phyloP scores from a whole-genome alignment of 2,888 invertebrate species.

The Idaea dimidiata region DNA sequence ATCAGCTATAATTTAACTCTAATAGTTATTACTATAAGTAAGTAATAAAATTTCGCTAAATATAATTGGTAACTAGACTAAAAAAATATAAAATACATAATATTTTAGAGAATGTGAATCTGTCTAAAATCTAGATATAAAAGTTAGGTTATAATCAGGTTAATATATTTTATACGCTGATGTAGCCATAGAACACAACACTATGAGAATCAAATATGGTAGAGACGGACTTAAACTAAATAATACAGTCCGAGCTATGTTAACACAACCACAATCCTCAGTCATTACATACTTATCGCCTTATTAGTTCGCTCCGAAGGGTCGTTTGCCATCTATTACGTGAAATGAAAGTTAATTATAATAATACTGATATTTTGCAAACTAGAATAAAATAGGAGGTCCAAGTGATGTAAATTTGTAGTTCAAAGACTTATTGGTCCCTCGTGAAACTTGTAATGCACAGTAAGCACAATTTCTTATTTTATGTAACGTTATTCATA shows the following conservation, averaged over 20 bases:
- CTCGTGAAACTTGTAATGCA: too few relatives aligned
- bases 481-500: not conserved
- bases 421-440: not conserved
- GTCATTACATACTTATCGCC: slow-evolving; percentile 26
- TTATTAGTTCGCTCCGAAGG: slow-evolving; percentile 16
- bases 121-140: not conserved
- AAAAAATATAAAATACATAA: not conserved
- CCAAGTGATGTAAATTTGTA: not conserved
- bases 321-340: slow-evolving; percentile 23
- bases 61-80: not conserved
- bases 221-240: not conserved
- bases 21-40: not conserved
- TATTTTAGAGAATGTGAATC: not conserved
- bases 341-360: slow-evolving; percentile 10
- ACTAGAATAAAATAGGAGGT: not conserved
- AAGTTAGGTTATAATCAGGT: not conserved
- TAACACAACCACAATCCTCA: slow-evolving; percentile 8
- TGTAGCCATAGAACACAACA: not conserved
- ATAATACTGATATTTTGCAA: not conserved
- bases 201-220: not conserved
- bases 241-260: not conserved
- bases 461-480: not conserved
- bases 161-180: not conserved
- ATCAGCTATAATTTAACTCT: not conserved
- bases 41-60: not conserved